Base-by-base conservation (phyloP, 1,140 invertebrate genomes). In the Drosophila tropicalis region DNA sequence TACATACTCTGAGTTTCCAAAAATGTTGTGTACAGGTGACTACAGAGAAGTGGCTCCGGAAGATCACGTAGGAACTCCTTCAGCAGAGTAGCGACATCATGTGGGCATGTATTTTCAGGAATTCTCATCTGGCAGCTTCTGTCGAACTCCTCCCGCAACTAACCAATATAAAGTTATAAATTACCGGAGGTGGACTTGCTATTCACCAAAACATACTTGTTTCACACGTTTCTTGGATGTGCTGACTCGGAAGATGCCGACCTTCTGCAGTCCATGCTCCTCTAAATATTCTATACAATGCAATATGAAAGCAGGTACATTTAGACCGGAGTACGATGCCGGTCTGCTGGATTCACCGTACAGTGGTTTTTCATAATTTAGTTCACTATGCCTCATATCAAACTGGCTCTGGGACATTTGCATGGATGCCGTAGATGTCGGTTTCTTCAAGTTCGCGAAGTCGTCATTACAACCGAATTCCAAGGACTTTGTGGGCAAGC, bases 31-130 rank as follows among this genome's bases (percentile, higher is more conserved):
- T 98, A 98, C 1, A 99, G 94, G 89, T 97, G 96, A 74, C 96
- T 94, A 79, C 97, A 98, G 1, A 99, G 94, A 17, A 99, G 93
- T 3, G 98, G 97, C 91, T 99, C 98, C 0, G 98, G 98, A 47
- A 99, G 93, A 91, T 99, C 98, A 29, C 98, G 94, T 74, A 99
- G 95, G 93, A 96, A 98, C 91, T 99, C 98, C 91, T 99, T 99
- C 1, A 99, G 93, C 19, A 99, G 93, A 0, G 97, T 96, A 3
- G 97, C 98, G 17, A 99, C 96, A 90, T 99, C 98, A 90, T 98
- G 97, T 0, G 97, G 97, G 93, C 97, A 97, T 72, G 96, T 95
- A 47, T 97, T 96, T 5, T 95, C 93, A 34, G 96, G 95, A 76
- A 98, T 93, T 62, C 94, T 93, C 3, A 96, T 95, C 76, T 97